phyloP scores from a whole-genome alignment of 2,888 invertebrate species.

The Sussaba pulchella region DNA sequence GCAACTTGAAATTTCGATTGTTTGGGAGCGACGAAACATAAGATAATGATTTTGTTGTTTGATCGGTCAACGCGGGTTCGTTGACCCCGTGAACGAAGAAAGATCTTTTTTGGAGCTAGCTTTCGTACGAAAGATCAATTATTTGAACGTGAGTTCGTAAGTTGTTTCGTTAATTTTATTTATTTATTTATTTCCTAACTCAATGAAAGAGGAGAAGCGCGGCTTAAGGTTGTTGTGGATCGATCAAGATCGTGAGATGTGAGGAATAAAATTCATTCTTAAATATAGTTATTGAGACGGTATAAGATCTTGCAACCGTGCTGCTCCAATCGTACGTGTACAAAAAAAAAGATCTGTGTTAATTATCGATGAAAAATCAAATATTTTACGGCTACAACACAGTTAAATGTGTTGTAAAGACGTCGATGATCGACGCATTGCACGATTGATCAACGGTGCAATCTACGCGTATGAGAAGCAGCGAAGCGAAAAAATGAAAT shows the following conservation, averaged over 20 bases:
- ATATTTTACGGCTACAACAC: neutral
- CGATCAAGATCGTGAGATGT: too few relatives aligned
- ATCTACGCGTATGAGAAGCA: neutral
- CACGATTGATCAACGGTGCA: neutral
- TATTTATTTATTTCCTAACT: too few relatives aligned
- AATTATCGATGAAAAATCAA: neutral
- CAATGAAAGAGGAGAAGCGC: neutral
- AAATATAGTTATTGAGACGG: neutral
- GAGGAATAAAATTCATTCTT: neutral
- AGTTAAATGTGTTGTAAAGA: neutral
- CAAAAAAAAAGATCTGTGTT: neutral
- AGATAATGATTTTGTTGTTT: neutral
- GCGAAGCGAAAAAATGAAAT: neutral
- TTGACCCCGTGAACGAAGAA: conserved; percentile 42
- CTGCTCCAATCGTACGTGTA: neutral
- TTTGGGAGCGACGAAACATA: conserved; percentile 22
- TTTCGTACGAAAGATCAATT: conserved; percentile 39
- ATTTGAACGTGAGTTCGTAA: conserved; percentile 14
- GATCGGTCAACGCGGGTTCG: conserved; percentile 61
- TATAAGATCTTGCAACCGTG: neutral
- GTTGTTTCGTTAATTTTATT: conserved; percentile 20
- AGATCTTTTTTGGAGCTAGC: conserved; percentile 55
- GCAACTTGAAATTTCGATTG: conserved; percentile 7
- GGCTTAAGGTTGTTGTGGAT: conserved; percentile 9
- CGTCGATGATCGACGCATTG: neutral